Evolutionary conservation across 2,888 invertebrate species (phyloP).

Genomic region (Nipponacmea schrenckii): DNA sequence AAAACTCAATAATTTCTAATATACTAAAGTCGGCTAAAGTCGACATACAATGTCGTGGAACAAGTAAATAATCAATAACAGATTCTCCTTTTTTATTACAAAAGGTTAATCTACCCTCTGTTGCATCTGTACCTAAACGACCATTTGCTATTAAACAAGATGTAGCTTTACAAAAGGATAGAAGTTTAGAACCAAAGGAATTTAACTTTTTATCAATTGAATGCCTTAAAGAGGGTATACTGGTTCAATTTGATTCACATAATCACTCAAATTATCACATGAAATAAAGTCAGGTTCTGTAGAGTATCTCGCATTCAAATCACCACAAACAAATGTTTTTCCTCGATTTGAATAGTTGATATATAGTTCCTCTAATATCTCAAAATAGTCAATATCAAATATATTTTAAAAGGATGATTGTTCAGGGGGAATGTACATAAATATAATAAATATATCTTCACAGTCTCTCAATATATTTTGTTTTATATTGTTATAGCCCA

Average conservation of each 20-base stretch:
- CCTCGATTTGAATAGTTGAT: neutral
- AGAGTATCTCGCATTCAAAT: constrained; percentile 1
- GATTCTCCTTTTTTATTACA: neutral
- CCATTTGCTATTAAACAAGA: constrained; percentile 10
- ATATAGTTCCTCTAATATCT: constrained; percentile 2
- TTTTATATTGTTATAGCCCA: too few relatives aligned
- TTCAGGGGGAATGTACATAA: neutral
- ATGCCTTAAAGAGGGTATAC: too few relatives aligned
- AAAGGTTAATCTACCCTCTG: neutral
- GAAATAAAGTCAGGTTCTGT: constrained; percentile 1
- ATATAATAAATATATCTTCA: too few relatives aligned
- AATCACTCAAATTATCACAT: constrained; percentile 6
- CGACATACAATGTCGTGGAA: neutral
- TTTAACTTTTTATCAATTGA: too few relatives aligned
- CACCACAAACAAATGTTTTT: neutral
- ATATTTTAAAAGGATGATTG: neutral
- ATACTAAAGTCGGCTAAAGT: constrained; percentile 3
- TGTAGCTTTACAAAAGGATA: neutral
- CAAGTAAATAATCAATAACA: constrained; percentile 9
- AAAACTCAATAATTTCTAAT: neutral
- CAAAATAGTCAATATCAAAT: constrained; percentile 5
- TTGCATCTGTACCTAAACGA: neutral
- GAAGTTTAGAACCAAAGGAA: neutral
- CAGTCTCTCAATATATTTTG: too few relatives aligned
- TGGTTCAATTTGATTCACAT: neutral